Evolutionary conservation across 2,113 vertebrate genomes (phyloP), one percentile per base, ranked within the genome.

Genomic region (Pardalotus punctatus): DNA sequence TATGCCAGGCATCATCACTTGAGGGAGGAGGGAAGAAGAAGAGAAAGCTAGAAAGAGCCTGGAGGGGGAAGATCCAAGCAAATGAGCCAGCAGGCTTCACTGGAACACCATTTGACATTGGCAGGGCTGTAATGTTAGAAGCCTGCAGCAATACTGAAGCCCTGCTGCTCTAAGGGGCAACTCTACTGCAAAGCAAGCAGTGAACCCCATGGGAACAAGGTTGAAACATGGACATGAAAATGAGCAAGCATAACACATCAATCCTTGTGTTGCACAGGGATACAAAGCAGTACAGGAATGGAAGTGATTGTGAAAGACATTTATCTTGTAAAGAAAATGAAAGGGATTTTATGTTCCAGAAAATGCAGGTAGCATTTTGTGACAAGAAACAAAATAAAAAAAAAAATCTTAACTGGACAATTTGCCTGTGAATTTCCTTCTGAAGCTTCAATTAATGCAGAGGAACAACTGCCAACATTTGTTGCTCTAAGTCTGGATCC

Each of bases 51-150:
- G 76, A 93, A 94, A 86, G 66, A 83, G 57, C 78, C 73, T 56
- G 29, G 57, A 92, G 83, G n/a, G 38, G 86, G 27, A 87, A 77
- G 33, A 93, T 95, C 50, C 48, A 88, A 91, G 58, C 72, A 90
- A 77, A 64, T 48, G 38, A 95, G 64, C 92, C 86, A 81, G 80
- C 72, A 84, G 77, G 62, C 84, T 88, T 94, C 76, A 86, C 31
- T 1, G 18, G 50, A 76, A 88, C 45, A 81, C 33, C 71, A 53
- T 88, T 94, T 94, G 82, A 94, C 95, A 92, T 84, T 95, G 96
- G 56, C 62, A 95, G 88, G 53, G 43, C 57, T 88, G 82, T 86
- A 90, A 80, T 78, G 45, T 89, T 83, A 78, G 73, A 74, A 95
- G 70, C 88, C 90, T 81, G 31, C 21, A 74, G 54, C 56, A 28